A percentile compares a stretch with the other conserved stretches of the same genome.
These are phyloP conservation scores for Ficedula albicollis DNA, from an alignment of 2,797 vertebrate genomes.

Conservation along the genomic window DNA sequence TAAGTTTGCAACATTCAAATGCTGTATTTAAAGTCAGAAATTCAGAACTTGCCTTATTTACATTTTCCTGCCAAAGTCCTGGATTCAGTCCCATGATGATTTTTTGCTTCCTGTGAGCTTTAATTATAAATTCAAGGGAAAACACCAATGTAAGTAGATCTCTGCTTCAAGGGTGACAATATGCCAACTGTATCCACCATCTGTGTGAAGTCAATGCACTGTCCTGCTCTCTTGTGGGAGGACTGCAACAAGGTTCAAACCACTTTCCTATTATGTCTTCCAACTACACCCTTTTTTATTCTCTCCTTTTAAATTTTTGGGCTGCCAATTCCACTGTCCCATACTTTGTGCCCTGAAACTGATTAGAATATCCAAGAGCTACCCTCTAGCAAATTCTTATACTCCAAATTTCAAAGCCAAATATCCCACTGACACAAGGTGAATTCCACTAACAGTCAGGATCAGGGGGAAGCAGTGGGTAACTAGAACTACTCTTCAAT, in stretches of 20 bases:
- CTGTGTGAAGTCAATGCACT: not conserved
- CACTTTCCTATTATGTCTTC: not conserved
- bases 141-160: not conserved
- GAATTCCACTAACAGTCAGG: not conserved
- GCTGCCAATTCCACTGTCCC: not conserved
- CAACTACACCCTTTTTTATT: not conserved
- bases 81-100: not conserved
- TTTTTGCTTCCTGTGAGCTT: not conserved
- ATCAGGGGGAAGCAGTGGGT: not conserved
- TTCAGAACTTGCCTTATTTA: not conserved
- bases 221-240: not conserved
- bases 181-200: not conserved
- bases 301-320: not conserved
- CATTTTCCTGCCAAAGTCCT: conserved; percentile 13
- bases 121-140: not conserved
- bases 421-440: not conserved
- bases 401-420: not conserved
- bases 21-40: not conserved
- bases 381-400: not conserved
- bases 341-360: not conserved
- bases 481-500: not conserved
- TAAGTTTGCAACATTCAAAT: not conserved
- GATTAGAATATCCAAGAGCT: not conserved
- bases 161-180: not conserved
- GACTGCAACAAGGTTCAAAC: not conserved